Percentiles rank a stretch among this genome's conserved stretches.
Evolutionary conservation across 2,888 invertebrate species (phyloP).

Genomic region (Dusona sp.): DNA sequence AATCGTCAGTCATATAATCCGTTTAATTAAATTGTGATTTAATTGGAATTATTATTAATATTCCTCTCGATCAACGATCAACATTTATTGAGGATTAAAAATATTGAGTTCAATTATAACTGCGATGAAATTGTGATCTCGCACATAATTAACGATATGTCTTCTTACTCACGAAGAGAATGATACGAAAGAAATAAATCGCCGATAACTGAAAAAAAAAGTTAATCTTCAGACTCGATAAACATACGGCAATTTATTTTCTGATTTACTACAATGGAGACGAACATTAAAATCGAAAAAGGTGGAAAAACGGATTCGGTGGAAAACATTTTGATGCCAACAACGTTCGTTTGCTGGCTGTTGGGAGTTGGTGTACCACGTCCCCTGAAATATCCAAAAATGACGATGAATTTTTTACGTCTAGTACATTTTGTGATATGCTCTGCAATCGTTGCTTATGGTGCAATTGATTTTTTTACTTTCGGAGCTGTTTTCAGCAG

Average conservation of each 20-base stretch:
- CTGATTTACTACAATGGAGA: slow-evolving; percentile 43
- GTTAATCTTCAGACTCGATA: neutral
- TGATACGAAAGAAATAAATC: neutral
- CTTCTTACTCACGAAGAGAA: neutral
- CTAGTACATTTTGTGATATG: slow-evolving; percentile 74
- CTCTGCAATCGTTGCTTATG: slow-evolving; percentile 77
- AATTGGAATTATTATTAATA: neutral
- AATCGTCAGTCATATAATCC: neutral
- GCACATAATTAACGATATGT: neutral
- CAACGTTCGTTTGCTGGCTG: slow-evolving; percentile 75
- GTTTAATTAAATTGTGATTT: neutral
- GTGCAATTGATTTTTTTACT: slow-evolving; percentile 77
- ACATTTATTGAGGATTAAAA: neutral
- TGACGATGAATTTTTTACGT: slow-evolving; percentile 73
- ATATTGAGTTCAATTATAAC: neutral
- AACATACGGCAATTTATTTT: neutral
- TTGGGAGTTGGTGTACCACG: slow-evolving; percentile 76
- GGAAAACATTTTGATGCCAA: slow-evolving; percentile 73
- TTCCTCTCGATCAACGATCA: neutral
- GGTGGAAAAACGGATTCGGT: slow-evolving; percentile 57
- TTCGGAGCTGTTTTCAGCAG: slow-evolving; percentile 76
- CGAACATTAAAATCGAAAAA: slow-evolving; percentile 70
- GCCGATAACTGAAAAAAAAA: neutral
- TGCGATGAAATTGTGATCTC: neutral
- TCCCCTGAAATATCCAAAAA: slow-evolving; percentile 71